Percentiles rank a stretch among this genome's conserved stretches.
These are phyloP conservation scores for Muntiacus reevesi DNA, from an alignment of 2,113 vertebrate species.

Conservation along the genomic window DNA sequence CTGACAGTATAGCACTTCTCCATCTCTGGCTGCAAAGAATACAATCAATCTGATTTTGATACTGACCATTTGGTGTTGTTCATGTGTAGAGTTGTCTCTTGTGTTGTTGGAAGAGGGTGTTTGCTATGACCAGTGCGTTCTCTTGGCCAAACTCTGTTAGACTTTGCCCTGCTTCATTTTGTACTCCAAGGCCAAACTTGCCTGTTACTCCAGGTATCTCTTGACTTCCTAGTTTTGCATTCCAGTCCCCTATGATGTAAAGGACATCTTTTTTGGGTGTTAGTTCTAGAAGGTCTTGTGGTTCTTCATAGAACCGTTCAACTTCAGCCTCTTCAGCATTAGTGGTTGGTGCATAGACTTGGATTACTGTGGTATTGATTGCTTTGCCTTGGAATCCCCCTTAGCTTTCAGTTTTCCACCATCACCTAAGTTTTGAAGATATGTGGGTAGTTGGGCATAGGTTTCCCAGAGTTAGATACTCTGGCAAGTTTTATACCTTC, in stretches of 20 bases:
- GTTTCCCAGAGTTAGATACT: not conserved
- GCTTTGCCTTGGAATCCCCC: not conserved
- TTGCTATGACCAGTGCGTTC: not conserved
- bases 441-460: not conserved
- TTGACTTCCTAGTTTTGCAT: not conserved
- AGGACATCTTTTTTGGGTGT: not conserved
- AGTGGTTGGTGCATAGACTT: not conserved
- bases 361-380: not conserved
- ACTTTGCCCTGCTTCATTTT: not conserved
- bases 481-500: not conserved
- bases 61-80: not conserved
- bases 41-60: not conserved
- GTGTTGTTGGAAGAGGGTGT: not conserved
- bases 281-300: not conserved
- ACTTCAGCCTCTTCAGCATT: not conserved
- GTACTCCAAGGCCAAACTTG: not conserved
- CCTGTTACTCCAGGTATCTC: not conserved
- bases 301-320: not conserved
- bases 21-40: not conserved
- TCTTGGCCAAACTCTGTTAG: not conserved
- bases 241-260: not conserved
- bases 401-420: not conserved
- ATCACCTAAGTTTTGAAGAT: not conserved
- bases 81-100: not conserved
- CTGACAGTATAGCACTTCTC: not conserved